phyloP scores from a whole-genome alignment of 1,140 invertebrate species.

The Trinorchestia longiramus region DNA sequence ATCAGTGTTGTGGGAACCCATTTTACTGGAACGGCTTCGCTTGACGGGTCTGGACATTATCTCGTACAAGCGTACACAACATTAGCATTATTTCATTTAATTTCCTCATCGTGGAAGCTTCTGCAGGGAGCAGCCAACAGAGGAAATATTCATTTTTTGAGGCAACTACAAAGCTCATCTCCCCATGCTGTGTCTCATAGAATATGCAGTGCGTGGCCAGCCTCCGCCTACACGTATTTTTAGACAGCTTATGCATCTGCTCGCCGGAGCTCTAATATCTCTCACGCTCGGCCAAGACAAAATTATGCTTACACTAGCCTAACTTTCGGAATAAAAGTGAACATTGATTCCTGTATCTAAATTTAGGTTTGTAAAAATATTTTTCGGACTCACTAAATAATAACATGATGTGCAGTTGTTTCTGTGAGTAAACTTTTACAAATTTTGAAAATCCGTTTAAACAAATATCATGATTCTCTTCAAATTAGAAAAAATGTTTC shows the following conservation, averaged over 20 bases:
- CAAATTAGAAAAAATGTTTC: background rate
- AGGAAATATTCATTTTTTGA: background rate
- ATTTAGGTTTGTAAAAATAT: background rate
- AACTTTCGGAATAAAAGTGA: background rate
- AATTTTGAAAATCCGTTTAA: background rate
- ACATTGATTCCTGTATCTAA: background rate
- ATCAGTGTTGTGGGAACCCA: background rate
- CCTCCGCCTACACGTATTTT: background rate
- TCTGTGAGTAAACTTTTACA: background rate
- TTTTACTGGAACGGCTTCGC: background rate
- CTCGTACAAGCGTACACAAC: background rate
- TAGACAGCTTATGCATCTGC: background rate
- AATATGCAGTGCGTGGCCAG: background rate
- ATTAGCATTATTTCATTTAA: constrained; percentile 2
- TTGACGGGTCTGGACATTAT: background rate
- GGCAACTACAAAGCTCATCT: background rate
- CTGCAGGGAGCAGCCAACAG: background rate
- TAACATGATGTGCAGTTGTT: background rate
- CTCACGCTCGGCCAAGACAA: background rate
- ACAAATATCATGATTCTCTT: background rate
- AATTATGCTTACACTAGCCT: background rate
- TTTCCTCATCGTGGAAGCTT: background rate
- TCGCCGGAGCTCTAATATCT: background rate
- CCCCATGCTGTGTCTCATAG: background rate
- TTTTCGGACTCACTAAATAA: background rate